These are phyloP conservation scores for Apamea anceps DNA, from an alignment of 2,888 invertebrate species.

Conservation along the genomic window DNA sequence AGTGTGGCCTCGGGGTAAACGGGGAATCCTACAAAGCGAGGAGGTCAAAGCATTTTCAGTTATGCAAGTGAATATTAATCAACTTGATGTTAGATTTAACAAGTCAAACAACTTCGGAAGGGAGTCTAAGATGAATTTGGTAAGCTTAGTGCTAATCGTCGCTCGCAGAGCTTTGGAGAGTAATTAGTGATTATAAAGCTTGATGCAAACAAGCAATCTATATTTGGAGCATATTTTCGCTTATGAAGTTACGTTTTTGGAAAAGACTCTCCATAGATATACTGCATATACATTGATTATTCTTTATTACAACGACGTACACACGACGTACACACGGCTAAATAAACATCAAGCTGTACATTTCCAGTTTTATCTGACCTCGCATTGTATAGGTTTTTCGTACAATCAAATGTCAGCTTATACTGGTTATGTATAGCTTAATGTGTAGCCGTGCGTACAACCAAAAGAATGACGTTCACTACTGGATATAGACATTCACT, in stretches of 20 bases:
- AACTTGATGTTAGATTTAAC: slow-evolving; percentile 48
- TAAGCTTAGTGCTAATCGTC: slow-evolving; percentile 10
- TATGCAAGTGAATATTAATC: slow-evolving; percentile 55
- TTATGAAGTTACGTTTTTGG: not conserved
- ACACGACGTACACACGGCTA: too few relatives aligned
- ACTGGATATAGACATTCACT: not conserved
- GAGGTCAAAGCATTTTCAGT: slow-evolving; percentile 6
- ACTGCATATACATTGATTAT: not conserved
- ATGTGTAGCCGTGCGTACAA: too few relatives aligned
- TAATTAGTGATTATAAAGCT: not conserved
- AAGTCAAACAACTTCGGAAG: slow-evolving; percentile 42
- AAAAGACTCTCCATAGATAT: not conserved
- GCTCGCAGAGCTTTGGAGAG: not conserved
- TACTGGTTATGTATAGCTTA: too few relatives aligned
- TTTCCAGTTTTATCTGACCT: too few relatives aligned
- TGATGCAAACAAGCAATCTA: not conserved
- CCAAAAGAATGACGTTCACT: too few relatives aligned
- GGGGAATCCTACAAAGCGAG: slow-evolving; percentile 12
- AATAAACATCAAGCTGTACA: too few relatives aligned
- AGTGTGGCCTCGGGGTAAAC: not conserved
- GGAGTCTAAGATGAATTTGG: slow-evolving; percentile 24
- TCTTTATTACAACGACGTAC: not conserved
- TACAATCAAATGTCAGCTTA: too few relatives aligned
- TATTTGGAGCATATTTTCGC: not conserved
- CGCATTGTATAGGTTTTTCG: too few relatives aligned